Percentiles rank a stretch among this genome's conserved stretches.
Evolutionary conservation across 2,113 vertebrate species (phyloP).

Genomic region (Dasyurus viverrinus): DNA sequence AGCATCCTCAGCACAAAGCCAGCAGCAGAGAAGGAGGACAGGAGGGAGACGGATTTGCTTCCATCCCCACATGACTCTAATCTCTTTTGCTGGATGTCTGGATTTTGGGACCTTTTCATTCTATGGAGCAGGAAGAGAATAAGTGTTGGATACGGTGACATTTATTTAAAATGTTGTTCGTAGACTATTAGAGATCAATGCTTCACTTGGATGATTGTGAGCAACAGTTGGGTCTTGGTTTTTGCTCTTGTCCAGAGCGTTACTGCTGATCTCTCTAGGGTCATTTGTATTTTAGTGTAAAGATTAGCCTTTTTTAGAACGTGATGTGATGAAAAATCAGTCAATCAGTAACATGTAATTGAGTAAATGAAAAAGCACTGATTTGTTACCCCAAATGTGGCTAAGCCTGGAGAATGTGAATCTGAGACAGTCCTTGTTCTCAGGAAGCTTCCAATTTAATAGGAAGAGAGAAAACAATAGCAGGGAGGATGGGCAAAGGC

Average conservation of each 20-base stretch:
- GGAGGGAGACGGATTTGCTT: no score
- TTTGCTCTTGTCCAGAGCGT: background rate
- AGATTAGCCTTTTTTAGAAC: background rate
- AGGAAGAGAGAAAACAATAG: background rate
- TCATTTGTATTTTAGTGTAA: background rate
- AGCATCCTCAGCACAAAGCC: background rate
- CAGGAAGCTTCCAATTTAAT: background rate
- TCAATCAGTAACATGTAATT: background rate
- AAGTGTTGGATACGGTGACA: rapidly evolving
- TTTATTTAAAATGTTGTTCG: background rate
- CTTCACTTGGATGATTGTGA: rapidly evolving
- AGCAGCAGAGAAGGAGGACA: rapidly evolving
- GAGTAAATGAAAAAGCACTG: background rate
- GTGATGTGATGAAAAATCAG: background rate
- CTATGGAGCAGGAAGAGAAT: background rate
- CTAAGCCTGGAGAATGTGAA: background rate
- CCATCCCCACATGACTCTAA: no score
- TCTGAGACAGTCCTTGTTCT: background rate
- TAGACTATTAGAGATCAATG: background rate
- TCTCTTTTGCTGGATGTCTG: background rate
- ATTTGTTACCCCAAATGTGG: background rate
- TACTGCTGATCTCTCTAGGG: background rate
- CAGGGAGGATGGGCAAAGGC: no score
- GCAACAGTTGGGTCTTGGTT: background rate
- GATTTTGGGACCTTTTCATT: background rate